A percentile compares a stretch with the other conserved stretches of the same genome.
These are phyloP conservation scores for Odontothrips loti DNA, from an alignment of 2,888 invertebrate species.

Conservation along the genomic window DNA sequence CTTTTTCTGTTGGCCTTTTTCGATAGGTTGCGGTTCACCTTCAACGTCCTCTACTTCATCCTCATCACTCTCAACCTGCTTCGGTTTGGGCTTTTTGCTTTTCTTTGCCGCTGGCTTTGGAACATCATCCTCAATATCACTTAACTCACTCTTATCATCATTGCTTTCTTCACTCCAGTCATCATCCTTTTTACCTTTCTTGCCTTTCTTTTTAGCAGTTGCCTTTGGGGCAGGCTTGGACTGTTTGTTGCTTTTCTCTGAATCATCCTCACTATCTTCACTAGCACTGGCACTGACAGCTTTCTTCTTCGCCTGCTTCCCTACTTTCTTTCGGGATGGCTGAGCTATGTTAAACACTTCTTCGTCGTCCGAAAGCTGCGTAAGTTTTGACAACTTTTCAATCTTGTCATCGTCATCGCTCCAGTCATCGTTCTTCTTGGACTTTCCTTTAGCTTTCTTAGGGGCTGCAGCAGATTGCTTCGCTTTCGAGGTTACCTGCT, in stretches of 20 bases:
- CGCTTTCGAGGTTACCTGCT: slow-evolving; percentile 28
- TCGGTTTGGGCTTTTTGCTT: slow-evolving; percentile 37
- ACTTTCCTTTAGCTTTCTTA: slow-evolving; percentile 54
- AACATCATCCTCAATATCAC: slow-evolving; percentile 38
- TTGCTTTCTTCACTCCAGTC: slow-evolving; percentile 39
- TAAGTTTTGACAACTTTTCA: background rate
- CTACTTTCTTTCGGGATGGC: slow-evolving; percentile 39
- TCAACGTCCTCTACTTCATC: slow-evolving; percentile 37
- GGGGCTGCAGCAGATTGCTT: slow-evolving; percentile 46
- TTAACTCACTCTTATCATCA: slow-evolving; percentile 40
- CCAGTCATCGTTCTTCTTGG: slow-evolving; percentile 52
- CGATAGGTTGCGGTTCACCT: slow-evolving; percentile 36
- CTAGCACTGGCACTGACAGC: slow-evolving; percentile 44
- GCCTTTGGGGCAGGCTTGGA: slow-evolving; percentile 38
- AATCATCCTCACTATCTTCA: slow-evolving; percentile 45
- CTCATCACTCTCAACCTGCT: slow-evolving; percentile 36
- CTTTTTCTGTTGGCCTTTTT: slow-evolving; percentile 33
- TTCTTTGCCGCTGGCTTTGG: slow-evolving; percentile 36
- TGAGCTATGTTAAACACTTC: slow-evolving; percentile 33
- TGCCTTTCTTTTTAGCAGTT: slow-evolving; percentile 37
- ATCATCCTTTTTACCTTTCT: slow-evolving; percentile 39
- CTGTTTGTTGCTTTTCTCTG: slow-evolving; percentile 38
- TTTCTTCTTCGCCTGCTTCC: slow-evolving; percentile 35
- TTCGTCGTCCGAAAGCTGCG: background rate
- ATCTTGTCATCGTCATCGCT: slow-evolving; percentile 50